Base-by-base conservation (phyloP, 2,113 vertebrate genomes). In the Indri indri region DNA sequence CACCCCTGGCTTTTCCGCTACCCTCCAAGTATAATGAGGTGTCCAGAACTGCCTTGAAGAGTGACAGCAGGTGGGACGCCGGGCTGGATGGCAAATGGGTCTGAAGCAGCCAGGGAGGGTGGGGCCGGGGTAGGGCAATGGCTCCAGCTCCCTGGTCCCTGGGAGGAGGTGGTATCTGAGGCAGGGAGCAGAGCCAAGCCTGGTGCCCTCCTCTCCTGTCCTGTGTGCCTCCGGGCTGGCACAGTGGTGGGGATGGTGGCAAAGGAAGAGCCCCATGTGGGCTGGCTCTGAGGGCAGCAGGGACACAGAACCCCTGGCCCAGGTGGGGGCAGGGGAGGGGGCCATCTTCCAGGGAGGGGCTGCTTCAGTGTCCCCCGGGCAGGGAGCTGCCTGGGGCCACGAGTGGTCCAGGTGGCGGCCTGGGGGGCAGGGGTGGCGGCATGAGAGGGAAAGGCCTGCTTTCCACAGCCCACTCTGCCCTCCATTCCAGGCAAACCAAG, bases 241-340 rank as follows among this genome's bases (percentile, higher is more conserved):
- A 68, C 8, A 27, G 22, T 7, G 25, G n/a, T 54, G 27, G 20
- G 3, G 73, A 25, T 1, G 1, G 34, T 0, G 3, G 40, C 37
- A 32, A 82, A 90, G 86, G 63, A 90, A 37, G 54, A 8, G 25
- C 3, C 34, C 14, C 40, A 7, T 0, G 0, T 5, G 32, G 32
- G 54, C 40, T 6, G 7, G 40, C 32, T 27, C 22, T 22, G 68
- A 85, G 23, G 30, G 73, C 37, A 59, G 91, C 42, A 66, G 42
- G 25, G 30, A 84, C 0, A 16, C 1, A 70, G 66, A 86, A 34
- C 5, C 8, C 34, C 14, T 42, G 71, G 42, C 34, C 30, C 42
- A 4, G 32, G 77, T 9, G 22, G 27, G 25, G 2, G 52, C 32
- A 25, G 25, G 66, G 6, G 27, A 4, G 20, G 30, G 20, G 8